phyloP scores from a whole-genome alignment of 2,888 invertebrate species.

The Phyto melanocephala region DNA sequence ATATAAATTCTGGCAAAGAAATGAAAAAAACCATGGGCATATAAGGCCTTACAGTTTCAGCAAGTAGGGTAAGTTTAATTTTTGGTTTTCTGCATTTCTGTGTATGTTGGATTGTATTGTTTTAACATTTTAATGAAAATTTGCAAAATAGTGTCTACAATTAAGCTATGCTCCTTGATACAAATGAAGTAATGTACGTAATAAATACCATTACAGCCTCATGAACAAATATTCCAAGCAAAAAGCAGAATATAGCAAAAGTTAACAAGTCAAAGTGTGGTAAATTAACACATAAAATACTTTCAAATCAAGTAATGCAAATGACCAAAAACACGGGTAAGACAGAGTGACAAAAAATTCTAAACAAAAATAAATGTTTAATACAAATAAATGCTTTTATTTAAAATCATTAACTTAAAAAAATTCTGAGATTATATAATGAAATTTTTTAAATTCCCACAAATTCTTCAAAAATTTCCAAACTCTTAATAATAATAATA shows the following conservation, averaged over 20 bases:
- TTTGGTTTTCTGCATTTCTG: neutral
- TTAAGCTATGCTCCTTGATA: conserved; percentile 36
- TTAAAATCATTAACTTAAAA: too few species aligned
- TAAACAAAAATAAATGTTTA: too few species aligned
- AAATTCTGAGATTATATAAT: too few species aligned
- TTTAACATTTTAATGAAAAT: conserved; percentile 64
- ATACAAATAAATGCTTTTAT: too few species aligned
- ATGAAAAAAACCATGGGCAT: neutral
- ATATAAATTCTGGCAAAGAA: neutral
- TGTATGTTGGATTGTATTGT: conserved; percentile 42
- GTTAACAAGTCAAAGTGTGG: conserved; percentile 60
- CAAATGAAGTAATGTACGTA: conserved; percentile 17
- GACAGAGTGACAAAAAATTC: neutral
- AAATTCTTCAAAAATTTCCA: too few species aligned
- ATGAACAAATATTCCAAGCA: neutral
- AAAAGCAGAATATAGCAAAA: conserved; percentile 25
- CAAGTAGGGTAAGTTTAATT: neutral
- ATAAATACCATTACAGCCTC: conserved; percentile 6
- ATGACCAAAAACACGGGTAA: neutral
- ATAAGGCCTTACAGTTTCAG: neutral
- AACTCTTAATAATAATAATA: too few species aligned
- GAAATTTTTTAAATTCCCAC: too few species aligned
- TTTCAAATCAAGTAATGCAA: neutral
- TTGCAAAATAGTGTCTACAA: conserved; percentile 58
- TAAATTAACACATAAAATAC: conserved; percentile 32